Evolutionary conservation across 2,797 vertebrate species (phyloP), one percentile per base, ranked within the genome.

Genomic region (Poeciliopsis infans): DNA sequence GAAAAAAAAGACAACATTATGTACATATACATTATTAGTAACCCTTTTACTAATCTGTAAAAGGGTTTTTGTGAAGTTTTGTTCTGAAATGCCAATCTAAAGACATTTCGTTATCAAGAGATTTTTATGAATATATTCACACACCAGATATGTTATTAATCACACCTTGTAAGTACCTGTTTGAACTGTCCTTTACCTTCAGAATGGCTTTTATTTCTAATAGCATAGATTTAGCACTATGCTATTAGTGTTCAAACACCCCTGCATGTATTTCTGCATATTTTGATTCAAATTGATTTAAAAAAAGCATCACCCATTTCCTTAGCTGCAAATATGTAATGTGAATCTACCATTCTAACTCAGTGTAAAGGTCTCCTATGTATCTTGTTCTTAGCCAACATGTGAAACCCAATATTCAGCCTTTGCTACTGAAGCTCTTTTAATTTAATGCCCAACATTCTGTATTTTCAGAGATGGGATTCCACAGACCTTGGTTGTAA

Each of bases 1-100:
- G 31, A 76, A 59, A 75, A 75, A 82, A 73, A 88, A n/a, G 1
- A 78, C 36, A 43, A 85, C 68, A 78, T 43, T 61, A 39, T 36
- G 57, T 71, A 45, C 55, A 77, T 72, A 45, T 69, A 57, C 39
- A 41, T 41, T 41, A 41, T 41, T 41, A 41, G 39, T 41, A 41
- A 41, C 39, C 7, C 68, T n/a, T 72, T 47, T 85, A n/a, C 2
- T 57, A 55, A 11, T 75, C 12, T 69, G 43, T 46, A 75, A 7
- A 51, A 79, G 31, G 31, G 47, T 81, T 74, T 76, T 74, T 70
- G 73, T 75, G 69, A 55, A 69, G 45, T 72, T 25, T 61, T 33
- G 28, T 57, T 20, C 16, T 85, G 46, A 28, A 33, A 39, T 11
- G 12, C 16, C 13, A 36, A 2, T 79, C 43, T 70, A 39, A 73